phyloP scores from a whole-genome alignment of 2,797 vertebrate genomes.

The Periparus ater region DNA sequence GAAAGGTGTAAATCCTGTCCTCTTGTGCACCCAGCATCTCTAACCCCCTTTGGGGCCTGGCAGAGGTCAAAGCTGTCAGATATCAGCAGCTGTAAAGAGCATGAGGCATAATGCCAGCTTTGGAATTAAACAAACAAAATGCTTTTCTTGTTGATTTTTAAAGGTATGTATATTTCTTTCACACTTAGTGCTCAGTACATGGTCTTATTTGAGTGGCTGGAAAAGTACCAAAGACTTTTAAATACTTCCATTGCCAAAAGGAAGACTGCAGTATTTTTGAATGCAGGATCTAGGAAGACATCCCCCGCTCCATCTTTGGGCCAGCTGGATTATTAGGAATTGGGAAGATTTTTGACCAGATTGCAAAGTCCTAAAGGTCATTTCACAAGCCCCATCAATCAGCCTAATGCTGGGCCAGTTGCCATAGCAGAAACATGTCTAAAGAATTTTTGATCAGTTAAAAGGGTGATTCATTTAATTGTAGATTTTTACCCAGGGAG shows the following conservation, averaged over 20 bases:
- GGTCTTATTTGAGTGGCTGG: not conserved
- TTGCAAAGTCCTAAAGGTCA: not conserved
- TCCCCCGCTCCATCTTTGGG: rapidly evolving
- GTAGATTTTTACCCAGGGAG: not conserved
- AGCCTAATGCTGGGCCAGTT: not conserved
- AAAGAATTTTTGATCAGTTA: not conserved
- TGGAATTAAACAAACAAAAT: constrained; percentile 29
- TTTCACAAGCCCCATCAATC: not conserved
- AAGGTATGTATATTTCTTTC: constrained; percentile 16
- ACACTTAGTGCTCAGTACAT: not conserved
- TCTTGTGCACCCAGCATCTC: not conserved
- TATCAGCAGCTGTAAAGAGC: not conserved
- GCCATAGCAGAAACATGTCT: not conserved
- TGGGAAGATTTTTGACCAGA: not conserved
- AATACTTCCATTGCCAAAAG: not conserved
- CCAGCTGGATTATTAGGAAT: not conserved
- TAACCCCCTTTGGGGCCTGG: not conserved
- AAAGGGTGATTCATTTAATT: not conserved
- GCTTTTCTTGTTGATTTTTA: not conserved
- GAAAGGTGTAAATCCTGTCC: constrained; percentile 43
- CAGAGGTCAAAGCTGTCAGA: not conserved
- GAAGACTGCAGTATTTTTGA: not conserved
- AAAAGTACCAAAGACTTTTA: not conserved
- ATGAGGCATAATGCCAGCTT: not conserved
- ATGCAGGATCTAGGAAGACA: not conserved